Base-by-base conservation (phyloP, 2,113 vertebrate genomes). In the Bolborhynchus lineola region DNA sequence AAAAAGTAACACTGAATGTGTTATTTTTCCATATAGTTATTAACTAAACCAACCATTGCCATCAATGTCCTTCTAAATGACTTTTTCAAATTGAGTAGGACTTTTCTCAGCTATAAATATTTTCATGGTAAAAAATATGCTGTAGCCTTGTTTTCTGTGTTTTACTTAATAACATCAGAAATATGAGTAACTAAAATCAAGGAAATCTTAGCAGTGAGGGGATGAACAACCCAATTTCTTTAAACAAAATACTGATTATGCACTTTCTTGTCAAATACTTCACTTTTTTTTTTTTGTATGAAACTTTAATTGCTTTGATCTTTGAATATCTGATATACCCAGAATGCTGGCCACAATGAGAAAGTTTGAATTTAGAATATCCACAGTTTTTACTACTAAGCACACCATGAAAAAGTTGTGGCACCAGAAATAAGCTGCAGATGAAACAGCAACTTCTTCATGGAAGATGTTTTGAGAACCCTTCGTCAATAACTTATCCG, bases 361-460 rank as follows among this genome's bases (percentile, higher is more conserved):
- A 82, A 92, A 74, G 11, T 1, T 86, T 29, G 62, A 64, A 47
- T 72, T 85, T 46, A 75, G 59, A 64, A 83, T 69, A 79, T 60
- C 10, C 5, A 1, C 19, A 28, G 1, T 72, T 76, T 76, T 86
- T 53, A 44, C 21, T 50, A 5, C 21, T 46, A 7, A 74, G 23
- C 5, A 31, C 41, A 23, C 5, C 1, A 39, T 35, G 33, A 64
- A 44, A 72, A 88, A 20, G 3, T 2, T 37, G 7, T 33, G 31
- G 16, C 2, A 63, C 4, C 4, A n/a, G 19, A 25, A 79, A 1
- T 37, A 10, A 82, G 8, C 16, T 44, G 14, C n/a, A 68, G 13
- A 41, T 2, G 1, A 2, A 3, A 13, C 25, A 85, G 16, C 2
- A 49, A 15, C 11, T 49, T 78, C 2, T 5, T 35, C 2, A 1